Base-by-base conservation (phyloP, 2,797 vertebrate genomes). In the Threskiornis aethiopicus region DNA sequence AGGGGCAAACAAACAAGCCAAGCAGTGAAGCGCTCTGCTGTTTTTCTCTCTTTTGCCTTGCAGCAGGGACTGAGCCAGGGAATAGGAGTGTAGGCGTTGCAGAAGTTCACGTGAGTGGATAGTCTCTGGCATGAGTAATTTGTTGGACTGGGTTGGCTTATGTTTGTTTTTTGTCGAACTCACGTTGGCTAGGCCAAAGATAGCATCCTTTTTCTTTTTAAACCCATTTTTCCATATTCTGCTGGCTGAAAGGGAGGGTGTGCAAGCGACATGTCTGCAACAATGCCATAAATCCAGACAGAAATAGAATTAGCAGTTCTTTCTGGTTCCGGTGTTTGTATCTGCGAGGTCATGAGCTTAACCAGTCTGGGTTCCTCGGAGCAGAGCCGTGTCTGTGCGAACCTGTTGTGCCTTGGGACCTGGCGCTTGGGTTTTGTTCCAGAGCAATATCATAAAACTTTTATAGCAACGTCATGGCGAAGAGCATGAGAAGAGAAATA, bases 151-250 rank as follows among this genome's bases (percentile, higher is more conserved):
- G 14, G 18, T 69, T 87, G 82, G 39, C 47, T 93, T 78, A 7
- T 20, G 35, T 94, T 96, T 96, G 90, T 81, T 94, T 90, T 92
- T 69, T 93, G 79, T 94, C 0, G 59, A 87, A 16, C 54, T 94
- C 87, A 44, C 6, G 0, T 78, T 93, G 72, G 54, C 58, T 2
- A 20, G 82, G 90, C 92, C 90, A 93, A 90, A 95, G 92, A 92
- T 87, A 97, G 89, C 82, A 84, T 94, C 92, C 79, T 92, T 94
- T 94, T 96, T 84, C 87, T 95, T 95, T 96, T 96, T 75, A 83
- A 89, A 84, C 58, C 86, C n/a, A 0, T 89, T 96, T 97, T 96
- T 96, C 95, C 93, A 70, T 94, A 90, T 81, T 85, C n/a, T 65
- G 18, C 67, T 94, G 84, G 79, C 93, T 93, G 81, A 76, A 85